A percentile compares a stretch with the other conserved stretches of the same genome.
These are phyloP conservation scores for Nyctibius grandis DNA, from an alignment of 2,797 vertebrate species.

Conservation along the genomic window DNA sequence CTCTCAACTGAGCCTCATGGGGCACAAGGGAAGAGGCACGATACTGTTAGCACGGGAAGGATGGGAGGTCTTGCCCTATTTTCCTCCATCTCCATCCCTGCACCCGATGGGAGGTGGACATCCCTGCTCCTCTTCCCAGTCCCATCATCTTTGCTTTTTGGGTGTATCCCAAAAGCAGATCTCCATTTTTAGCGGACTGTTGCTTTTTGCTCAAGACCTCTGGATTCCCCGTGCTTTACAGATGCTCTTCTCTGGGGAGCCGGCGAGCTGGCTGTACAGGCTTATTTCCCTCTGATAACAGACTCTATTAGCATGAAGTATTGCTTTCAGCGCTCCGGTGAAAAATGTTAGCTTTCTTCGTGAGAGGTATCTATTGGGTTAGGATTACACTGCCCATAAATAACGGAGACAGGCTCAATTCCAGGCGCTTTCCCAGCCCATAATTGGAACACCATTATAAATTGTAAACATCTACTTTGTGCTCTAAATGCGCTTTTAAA, in stretches of 20 bases:
- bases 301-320: conserved; percentile 31
- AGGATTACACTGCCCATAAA: conserved; percentile 45
- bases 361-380: conserved; percentile 6
- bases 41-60: not conserved
- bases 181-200: not conserved
- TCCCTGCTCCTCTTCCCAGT: not conserved
- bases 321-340: not conserved
- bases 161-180: not conserved
- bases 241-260: not conserved
- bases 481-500: not conserved
- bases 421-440: conserved; percentile 14
- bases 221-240: not conserved
- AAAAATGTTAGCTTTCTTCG: not conserved
- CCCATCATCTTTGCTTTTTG: not conserved
- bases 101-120: too few species aligned
- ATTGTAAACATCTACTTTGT: conserved; percentile 29
- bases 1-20: not conserved
- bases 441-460: conserved; percentile 41
- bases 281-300: conserved; percentile 8
- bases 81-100: not conserved
- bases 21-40: not conserved
- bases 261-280: not conserved
- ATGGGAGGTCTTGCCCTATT: not conserved
- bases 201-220: not conserved
- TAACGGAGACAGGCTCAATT: conserved; percentile 32